Evolutionary conservation across 2,797 vertebrate genomes (phyloP).

Genomic region (Muraenolepis orangiensis): DNA sequence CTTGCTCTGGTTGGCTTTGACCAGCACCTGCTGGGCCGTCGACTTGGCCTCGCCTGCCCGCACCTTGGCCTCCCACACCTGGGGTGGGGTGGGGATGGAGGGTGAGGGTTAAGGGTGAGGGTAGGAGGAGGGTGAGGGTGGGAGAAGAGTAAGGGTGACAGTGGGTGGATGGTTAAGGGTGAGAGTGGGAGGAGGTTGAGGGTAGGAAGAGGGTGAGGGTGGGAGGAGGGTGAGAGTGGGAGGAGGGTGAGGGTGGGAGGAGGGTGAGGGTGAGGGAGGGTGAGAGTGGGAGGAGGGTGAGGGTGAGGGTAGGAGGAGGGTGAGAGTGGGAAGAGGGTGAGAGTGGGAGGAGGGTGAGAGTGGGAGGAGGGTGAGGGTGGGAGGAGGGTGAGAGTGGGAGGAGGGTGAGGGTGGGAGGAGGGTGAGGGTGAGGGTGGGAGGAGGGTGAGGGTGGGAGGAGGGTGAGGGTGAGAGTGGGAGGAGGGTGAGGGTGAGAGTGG

Average conservation of each 20-base stretch:
- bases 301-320: no score
- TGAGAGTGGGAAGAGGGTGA: no score
- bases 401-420: neutral
- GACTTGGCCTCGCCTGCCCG: conserved; percentile 87
- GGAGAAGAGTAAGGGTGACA: no score
- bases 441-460: neutral
- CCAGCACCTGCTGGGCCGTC: conserved; percentile 81
- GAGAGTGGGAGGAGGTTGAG: no score
- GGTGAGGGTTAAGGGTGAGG: neutral
- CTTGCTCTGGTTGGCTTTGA: conserved; percentile 87
- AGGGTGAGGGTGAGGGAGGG: neutral
- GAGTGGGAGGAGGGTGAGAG: neutral
- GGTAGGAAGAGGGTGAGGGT: neutral
- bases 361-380: neutral
- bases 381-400: no score
- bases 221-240: neutral
- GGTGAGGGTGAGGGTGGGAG: neutral
- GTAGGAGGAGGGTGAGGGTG: neutral
- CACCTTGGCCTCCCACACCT: conserved; percentile 89
- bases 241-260: no score
- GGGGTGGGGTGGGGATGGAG: neutral
- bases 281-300: neutral
- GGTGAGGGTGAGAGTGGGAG: no score
- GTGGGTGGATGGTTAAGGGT: neutral
- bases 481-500: neutral